Evolutionary conservation across 2,888 invertebrate species (phyloP).

Genomic region (Erpobdella octoculata): DNA sequence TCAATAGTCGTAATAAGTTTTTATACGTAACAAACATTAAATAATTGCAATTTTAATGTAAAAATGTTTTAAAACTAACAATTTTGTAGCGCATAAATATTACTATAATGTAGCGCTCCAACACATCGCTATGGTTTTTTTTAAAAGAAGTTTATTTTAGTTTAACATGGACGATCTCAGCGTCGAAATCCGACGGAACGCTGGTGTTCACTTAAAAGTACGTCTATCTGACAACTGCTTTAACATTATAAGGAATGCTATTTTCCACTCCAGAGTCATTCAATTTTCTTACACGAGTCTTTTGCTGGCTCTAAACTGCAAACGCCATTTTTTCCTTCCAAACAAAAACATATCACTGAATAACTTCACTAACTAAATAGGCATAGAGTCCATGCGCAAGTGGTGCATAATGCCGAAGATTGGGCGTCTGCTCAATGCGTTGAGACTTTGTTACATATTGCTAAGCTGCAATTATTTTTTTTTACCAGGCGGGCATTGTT

Average conservation of each 20-base stretch:
- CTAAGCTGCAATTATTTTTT: no score
- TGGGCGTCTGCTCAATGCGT: no score
- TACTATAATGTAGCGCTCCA: constrained; percentile 10
- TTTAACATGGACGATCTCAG: constrained; percentile 31
- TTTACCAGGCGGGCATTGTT: constrained; percentile 16
- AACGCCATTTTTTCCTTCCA: not conserved
- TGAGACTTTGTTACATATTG: no score
- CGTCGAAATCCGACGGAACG: constrained; percentile 26
- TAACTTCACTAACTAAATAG: no score
- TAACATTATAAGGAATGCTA: not conserved
- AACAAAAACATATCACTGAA: no score
- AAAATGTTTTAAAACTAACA: not conserved
- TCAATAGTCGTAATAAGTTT: no score
- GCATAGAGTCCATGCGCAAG: no score
- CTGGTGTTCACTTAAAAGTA: constrained; percentile 29
- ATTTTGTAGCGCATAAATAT: not conserved
- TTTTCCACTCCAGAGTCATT: not conserved
- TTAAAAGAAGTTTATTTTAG: constrained; percentile 14
- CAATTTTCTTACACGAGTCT: not conserved
- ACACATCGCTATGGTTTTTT: constrained; percentile 25
- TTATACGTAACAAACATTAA: no score
- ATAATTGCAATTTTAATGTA: no score
- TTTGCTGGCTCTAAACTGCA: not conserved
- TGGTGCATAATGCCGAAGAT: no score
- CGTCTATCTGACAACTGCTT: not conserved